Evolutionary conservation across 2,888 invertebrate species (phyloP).

Genomic region (Caenorhabditis auriculariae): DNA sequence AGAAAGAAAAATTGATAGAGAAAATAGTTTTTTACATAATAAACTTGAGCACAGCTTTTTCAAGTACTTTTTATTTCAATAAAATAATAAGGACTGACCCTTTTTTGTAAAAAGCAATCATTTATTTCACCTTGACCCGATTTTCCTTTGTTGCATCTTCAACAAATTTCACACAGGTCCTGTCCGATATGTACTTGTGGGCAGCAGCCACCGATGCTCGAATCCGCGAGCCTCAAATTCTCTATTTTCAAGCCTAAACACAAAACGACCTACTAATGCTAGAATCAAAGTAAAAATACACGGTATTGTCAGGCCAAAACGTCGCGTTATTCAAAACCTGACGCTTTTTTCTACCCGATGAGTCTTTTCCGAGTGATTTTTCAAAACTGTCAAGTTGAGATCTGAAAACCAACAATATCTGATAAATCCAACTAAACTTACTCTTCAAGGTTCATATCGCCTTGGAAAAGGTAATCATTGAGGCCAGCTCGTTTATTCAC

Average conservation of each 20-base stretch:
- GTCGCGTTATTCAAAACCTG: constrained; percentile 17
- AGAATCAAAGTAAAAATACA: constrained; percentile 33
- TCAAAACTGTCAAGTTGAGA: no score
- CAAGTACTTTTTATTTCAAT: no score
- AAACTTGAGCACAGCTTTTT: no score
- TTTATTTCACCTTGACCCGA: constrained; percentile 27
- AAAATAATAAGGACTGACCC: no score
- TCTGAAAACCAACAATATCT: not conserved
- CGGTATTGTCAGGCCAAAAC: constrained; percentile 26
- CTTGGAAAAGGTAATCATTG: constrained; percentile 22
- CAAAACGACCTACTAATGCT: constrained; percentile 7
- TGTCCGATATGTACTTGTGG: constrained; percentile 6
- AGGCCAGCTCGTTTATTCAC: constrained; percentile 21
- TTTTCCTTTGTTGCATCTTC: constrained; percentile 17
- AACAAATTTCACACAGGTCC: constrained; percentile 26
- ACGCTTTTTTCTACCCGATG: constrained; percentile 30
- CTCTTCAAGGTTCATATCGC: constrained; percentile 23
- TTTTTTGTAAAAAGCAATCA: no score
- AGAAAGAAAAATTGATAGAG: no score
- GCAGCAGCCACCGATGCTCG: constrained; percentile 12
- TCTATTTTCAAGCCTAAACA: no score
- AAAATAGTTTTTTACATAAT: no score
- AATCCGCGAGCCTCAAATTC: constrained; percentile 12
- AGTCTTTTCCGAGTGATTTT: no score
- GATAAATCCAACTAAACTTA: not conserved